These are phyloP conservation scores for Micromys minutus DNA, from an alignment of 2,113 vertebrate genomes.

Conservation along the genomic window DNA sequence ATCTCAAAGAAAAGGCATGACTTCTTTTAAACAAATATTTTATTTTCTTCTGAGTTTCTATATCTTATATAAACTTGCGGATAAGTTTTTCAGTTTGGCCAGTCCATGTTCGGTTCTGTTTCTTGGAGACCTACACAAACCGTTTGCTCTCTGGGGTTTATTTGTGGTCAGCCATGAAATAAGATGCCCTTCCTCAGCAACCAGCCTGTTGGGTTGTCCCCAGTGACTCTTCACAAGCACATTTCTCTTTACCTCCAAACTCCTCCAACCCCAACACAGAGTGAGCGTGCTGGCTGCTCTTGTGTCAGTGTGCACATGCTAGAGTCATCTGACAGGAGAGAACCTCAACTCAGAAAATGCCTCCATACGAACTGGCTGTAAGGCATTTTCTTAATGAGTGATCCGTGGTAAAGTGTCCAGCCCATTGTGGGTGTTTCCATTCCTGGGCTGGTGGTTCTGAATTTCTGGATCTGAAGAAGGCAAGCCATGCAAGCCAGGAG, in stretches of 20 bases:
- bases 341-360: neutral
- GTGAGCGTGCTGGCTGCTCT: neutral
- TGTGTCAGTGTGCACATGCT: neutral
- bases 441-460: neutral
- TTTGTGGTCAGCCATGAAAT: neutral
- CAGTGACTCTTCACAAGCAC: neutral
- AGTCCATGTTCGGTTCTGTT: neutral
- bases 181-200: neutral
- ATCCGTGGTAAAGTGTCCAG: neutral
- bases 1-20: constrained; percentile 24
- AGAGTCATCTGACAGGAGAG: neutral
- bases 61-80: neutral
- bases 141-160: neutral
- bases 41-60: constrained; percentile 12
- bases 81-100: neutral
- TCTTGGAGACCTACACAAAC: neutral
- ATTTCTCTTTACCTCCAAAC: neutral
- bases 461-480: neutral
- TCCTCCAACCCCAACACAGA: neutral
- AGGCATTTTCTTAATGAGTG: neutral
- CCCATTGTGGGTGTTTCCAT: neutral
- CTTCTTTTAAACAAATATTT: neutral
- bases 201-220: neutral
- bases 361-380: neutral
- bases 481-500: neutral